Evolutionary conservation across 2,113 vertebrate genomes (phyloP), one percentile per base, ranked within the genome.

Genomic region (Chelonoidis abingdonii): DNA sequence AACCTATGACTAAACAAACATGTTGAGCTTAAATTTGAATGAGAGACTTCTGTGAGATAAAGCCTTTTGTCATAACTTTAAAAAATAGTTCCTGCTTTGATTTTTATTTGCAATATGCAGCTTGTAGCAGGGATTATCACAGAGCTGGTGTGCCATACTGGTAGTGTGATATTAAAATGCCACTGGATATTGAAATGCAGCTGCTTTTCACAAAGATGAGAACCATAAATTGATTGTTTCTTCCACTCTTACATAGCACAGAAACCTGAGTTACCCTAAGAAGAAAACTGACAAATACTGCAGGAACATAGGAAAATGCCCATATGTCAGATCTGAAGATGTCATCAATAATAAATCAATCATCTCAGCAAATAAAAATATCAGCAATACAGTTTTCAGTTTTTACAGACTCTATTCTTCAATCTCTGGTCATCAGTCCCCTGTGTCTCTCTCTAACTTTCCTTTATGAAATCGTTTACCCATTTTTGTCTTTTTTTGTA

Each of bases 1-100:
- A 95, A 85, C 88, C 81, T 79, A 83, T 24, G 89, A 59, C 87
- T 94, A 94, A 95, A 87, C 90, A 97, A 97, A 95, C 50, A 81
- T 31, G 44, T 76, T 90, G 65, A 54, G 19, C 59, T 17, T 95
- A 95, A 29, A 79, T 16, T 25, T 80, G 80, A 53, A 92, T 89
- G 10, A 86, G 53, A 93, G 94, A 82, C 95, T 95, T 84, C 80
- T 96, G 57, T 83, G 78, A 75, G 83, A 91, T 83, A 79, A 92
- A 89, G 79, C 80, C 91, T 78, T 78, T 57, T 88, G 47, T 95
- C 87, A 94, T 83, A 52, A n/a, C 5, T 29, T 94, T 96, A 75
- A 91, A 97, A 97, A 93, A 95, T 91, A 92, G 57, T 83, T 49
- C 72, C 41, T 44, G 38, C 41, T 76, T 41, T 12, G 72, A 75